A percentile compares a stretch with the other conserved stretches of the same genome.
Evolutionary conservation across 2,888 invertebrate genomes (phyloP).

Genomic region (Dexiosoma caninum): DNA sequence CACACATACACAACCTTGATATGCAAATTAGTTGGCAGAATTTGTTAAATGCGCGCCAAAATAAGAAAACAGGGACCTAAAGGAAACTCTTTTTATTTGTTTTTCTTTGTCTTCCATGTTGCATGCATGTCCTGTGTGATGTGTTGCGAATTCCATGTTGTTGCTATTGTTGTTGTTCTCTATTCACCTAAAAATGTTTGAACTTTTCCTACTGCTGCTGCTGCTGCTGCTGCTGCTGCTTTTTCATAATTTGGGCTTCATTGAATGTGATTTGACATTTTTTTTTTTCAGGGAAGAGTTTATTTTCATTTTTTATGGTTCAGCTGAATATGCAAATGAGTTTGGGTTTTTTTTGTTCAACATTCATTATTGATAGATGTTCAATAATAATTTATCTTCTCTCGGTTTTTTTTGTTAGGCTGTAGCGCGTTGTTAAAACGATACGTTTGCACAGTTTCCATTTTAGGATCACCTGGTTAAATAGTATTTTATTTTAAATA

Average conservation of each 20-base stretch:
- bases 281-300: conserved; percentile 47
- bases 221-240: no score
- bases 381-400: conserved; percentile 62
- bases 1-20: conserved; percentile 15
- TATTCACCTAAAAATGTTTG: conserved; percentile 29
- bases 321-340: conserved; percentile 58
- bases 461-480: conserved; percentile 50
- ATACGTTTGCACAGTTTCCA: conserved; percentile 18
- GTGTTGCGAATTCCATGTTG: conserved; percentile 24
- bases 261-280: conserved; percentile 58
- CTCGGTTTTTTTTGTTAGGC: conserved; percentile 17
- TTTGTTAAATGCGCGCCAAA: conserved; percentile 57
- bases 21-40: conserved; percentile 62
- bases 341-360: background rate
- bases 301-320: conserved; percentile 1
- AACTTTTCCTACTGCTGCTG: conserved; percentile 30
- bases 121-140: conserved; percentile 8
- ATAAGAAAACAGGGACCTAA: background rate
- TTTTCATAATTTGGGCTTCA: conserved; percentile 38
- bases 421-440: conserved; percentile 15
- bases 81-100: conserved; percentile 32
- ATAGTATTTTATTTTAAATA: conserved; percentile 20
- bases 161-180: no score
- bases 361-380: conserved; percentile 55
- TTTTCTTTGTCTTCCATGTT: background rate